Evolutionary conservation across 2,888 invertebrate species (phyloP).

Genomic region (Troglohyphantes excavatus): DNA sequence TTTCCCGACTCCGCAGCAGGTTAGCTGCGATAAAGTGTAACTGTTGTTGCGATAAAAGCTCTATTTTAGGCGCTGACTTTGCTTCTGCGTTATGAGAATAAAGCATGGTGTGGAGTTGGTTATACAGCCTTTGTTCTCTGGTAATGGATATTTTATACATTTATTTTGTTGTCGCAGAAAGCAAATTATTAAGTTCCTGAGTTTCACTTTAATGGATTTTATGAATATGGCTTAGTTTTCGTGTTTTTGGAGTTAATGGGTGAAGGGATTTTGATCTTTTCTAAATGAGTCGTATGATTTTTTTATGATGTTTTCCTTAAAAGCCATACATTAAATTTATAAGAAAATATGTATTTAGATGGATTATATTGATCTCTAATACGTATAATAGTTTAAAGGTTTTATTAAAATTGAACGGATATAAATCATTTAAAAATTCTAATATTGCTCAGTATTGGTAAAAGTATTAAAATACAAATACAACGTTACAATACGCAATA

Average conservation of each 20-base stretch:
- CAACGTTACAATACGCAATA: too few species aligned
- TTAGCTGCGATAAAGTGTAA: slow-evolving; percentile 47
- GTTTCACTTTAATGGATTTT: background rate
- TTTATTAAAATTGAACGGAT: too few species aligned
- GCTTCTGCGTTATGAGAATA: slow-evolving; percentile 1
- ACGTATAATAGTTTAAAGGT: too few species aligned
- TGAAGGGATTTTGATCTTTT: background rate
- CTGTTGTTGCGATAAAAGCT: slow-evolving; percentile 53
- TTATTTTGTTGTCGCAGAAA: background rate
- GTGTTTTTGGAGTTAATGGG: background rate
- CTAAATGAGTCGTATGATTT: background rate
- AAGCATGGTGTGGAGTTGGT: background rate
- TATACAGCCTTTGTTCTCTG: slow-evolving; percentile 21
- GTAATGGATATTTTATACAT: slow-evolving; percentile 33
- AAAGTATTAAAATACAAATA: too few species aligned
- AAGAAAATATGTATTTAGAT: too few species aligned
- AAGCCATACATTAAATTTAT: too few species aligned
- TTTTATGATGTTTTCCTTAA: too few species aligned
- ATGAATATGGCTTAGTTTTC: background rate
- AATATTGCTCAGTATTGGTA: too few species aligned
- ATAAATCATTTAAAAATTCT: too few species aligned
- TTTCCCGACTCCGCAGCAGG: slow-evolving; percentile 30
- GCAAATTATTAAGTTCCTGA: background rate
- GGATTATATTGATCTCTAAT: too few species aligned
- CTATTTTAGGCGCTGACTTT: slow-evolving; percentile 16